phyloP scores from a whole-genome alignment of 2,888 invertebrate species.

The Cosmia trapezina region DNA sequence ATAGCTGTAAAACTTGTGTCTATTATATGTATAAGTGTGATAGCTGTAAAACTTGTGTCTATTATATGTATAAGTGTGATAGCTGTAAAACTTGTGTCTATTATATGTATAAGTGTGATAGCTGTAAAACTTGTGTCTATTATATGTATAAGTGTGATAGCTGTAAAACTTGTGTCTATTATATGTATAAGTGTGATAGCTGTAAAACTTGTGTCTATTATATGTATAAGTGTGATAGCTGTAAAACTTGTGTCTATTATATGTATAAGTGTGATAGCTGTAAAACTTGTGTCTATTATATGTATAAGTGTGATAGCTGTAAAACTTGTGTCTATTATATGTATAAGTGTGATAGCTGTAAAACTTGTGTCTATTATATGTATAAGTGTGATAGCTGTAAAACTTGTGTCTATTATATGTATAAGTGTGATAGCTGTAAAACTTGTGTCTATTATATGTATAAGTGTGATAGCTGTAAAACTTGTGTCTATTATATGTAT shows the following conservation, averaged over 20 bases:
- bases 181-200: background rate
- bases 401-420: background rate
- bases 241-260: background rate
- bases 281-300: background rate
- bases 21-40: background rate
- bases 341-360: background rate
- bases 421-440: background rate
- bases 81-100: background rate
- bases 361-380: background rate
- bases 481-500: background rate
- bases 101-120: background rate
- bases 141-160: background rate
- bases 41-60: background rate
- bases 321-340: background rate
- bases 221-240: background rate
- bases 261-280: background rate
- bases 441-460: background rate
- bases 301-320: background rate
- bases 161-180: background rate
- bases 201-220: background rate
- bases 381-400: background rate
- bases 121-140: background rate
- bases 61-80: background rate
- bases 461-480: background rate
- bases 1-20: background rate